Percentiles rank a stretch among this genome's conserved stretches.
These are phyloP conservation scores for Motacilla alba DNA, from an alignment of 2,113 vertebrate genomes.

Conservation along the genomic window DNA sequence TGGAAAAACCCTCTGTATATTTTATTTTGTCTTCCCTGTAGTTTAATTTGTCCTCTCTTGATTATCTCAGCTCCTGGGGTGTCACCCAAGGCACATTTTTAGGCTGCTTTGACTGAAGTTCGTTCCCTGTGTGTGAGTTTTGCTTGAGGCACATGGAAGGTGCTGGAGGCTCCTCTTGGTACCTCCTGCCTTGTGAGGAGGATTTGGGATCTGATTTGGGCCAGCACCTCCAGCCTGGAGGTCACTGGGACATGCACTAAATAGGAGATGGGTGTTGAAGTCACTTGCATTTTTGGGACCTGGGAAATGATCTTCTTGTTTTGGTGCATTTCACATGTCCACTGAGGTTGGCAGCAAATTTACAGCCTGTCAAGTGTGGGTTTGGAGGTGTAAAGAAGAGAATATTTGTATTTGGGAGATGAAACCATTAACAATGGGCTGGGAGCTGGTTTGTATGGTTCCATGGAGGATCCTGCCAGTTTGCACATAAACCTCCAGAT, in stretches of 20 bases:
- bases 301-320: neutral
- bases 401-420: neutral
- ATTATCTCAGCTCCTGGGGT: neutral
- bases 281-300: neutral
- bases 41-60: neutral
- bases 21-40: neutral
- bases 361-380: neutral
- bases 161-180: neutral
- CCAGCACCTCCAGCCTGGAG: neutral
- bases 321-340: neutral
- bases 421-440: neutral
- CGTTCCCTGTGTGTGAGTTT: neutral
- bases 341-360: neutral
- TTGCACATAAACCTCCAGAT: neutral
- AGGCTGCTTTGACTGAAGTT: neutral
- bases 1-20: neutral
- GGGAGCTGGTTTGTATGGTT: neutral
- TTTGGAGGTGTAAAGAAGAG: neutral
- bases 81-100: neutral
- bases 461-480: neutral
- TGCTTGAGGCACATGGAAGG: neutral
- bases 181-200: neutral
- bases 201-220: neutral
- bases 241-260: neutral
- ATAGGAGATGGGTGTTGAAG: neutral